Conservation (phyloP, 1,140 invertebrate genomes). For the Drosophila sechellia region DNA sequence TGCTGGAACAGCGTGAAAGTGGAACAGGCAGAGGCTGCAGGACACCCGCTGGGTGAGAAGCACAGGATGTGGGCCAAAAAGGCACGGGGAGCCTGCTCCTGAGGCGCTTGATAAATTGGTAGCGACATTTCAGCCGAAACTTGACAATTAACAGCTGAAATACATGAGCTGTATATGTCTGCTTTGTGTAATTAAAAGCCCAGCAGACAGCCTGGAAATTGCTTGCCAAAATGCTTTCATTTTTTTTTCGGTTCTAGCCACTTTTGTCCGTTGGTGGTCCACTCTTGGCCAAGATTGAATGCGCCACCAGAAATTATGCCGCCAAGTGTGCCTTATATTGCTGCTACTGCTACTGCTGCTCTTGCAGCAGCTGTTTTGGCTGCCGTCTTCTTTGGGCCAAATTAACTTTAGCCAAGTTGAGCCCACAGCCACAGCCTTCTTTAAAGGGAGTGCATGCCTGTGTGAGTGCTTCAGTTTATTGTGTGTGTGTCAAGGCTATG, state of each 20-base stretch:
- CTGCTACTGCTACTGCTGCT: slow-evolving; percentile 4
- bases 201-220: slow-evolving; percentile 70
- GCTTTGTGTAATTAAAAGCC: slow-evolving; percentile 72
- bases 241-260: slow-evolving; percentile 7
- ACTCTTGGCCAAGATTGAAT: slow-evolving; percentile 72
- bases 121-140: slow-evolving; percentile 79
- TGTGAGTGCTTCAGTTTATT: slow-evolving; percentile 26
- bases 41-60: slow-evolving; percentile 46
- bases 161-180: slow-evolving; percentile 34
- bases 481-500: slow-evolving; percentile 73
- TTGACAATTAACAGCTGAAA: slow-evolving; percentile 74
- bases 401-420: slow-evolving; percentile 43
- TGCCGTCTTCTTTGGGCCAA: slow-evolving; percentile 31
- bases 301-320: slow-evolving; percentile 70
- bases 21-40: slow-evolving; percentile 31
- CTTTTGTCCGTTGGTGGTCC: slow-evolving; percentile 60
- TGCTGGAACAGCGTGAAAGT: slow-evolving; percentile 52
- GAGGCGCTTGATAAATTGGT: slow-evolving; percentile 73
- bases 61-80: slow-evolving; percentile 18
- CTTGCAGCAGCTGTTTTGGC: slow-evolving; percentile 17
- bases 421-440: not conserved
- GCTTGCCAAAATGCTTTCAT: slow-evolving; percentile 61
- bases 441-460: not conserved
- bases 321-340: slow-evolving; percentile 44
- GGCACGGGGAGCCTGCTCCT: slow-evolving; percentile 16